These are phyloP conservation scores for Macropis europaea DNA, from an alignment of 2,888 invertebrate genomes.

Conservation along the genomic window DNA sequence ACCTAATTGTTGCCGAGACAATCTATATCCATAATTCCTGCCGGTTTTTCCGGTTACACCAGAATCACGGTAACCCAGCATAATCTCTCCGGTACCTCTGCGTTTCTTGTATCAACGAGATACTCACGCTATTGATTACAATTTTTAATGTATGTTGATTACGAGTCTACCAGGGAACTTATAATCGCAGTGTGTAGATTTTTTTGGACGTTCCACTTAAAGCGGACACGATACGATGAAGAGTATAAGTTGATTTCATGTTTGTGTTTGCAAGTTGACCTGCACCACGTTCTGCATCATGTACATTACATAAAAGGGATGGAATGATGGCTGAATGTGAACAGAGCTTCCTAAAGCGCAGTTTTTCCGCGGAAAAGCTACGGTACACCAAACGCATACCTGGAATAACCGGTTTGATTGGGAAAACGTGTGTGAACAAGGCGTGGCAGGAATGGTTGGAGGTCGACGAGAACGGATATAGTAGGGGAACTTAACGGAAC, in stretches of 20 bases:
- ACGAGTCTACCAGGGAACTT: too few species aligned
- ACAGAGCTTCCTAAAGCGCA: neutral
- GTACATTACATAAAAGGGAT: too few species aligned
- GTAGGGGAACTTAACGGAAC: slow-evolving; percentile 73
- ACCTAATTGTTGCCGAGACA: slow-evolving; percentile 33
- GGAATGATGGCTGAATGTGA: too few species aligned
- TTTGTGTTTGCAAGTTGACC: too few species aligned
- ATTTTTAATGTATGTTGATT: too few species aligned
- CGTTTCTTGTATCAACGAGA: too few species aligned
- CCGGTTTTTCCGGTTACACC: slow-evolving; percentile 9
- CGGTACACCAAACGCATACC: slow-evolving; percentile 13
- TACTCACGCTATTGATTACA: too few species aligned
- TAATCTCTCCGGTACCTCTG: neutral
- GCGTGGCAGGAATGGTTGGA: slow-evolving; percentile 68
- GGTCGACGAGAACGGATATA: slow-evolving; percentile 67
- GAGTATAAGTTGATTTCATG: too few species aligned
- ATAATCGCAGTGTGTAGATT: too few species aligned
- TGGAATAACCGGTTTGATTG: slow-evolving; percentile 51
- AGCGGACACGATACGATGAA: too few species aligned
- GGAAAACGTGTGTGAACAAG: slow-evolving; percentile 48
- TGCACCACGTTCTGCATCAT: too few species aligned
- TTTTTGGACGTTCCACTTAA: too few species aligned
- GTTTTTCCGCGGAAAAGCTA: slow-evolving; percentile 21
- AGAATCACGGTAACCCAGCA: neutral
- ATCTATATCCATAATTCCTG: slow-evolving; percentile 38